These are phyloP conservation scores for Trichonephila clavata DNA, from an alignment of 1,140 invertebrate species.

Conservation along the genomic window DNA sequence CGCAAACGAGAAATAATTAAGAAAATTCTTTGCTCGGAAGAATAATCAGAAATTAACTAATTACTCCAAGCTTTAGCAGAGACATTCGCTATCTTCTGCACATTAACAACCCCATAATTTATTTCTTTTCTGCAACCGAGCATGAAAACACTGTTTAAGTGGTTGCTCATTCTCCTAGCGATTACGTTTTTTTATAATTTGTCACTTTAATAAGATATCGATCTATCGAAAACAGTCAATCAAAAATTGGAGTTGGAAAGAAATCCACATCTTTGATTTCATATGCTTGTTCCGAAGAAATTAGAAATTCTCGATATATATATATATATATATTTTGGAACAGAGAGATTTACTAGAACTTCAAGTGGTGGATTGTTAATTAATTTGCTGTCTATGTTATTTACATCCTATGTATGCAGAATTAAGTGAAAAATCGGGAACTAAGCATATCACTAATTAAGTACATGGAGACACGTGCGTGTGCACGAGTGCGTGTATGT, in stretches of 20 bases:
- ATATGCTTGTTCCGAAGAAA: not conserved
- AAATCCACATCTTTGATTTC: not conserved
- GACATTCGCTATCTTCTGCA: not conserved
- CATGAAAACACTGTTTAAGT: not conserved
- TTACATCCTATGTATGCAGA: too few relatives aligned
- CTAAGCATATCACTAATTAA: too few relatives aligned
- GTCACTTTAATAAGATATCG: not conserved
- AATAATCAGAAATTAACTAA: conserved; percentile 26
- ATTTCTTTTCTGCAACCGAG: not conserved
- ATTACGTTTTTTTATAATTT: conserved; percentile 11
- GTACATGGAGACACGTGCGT: too few relatives aligned
- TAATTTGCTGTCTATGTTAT: too few relatives aligned
- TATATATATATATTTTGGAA: too few relatives aligned
- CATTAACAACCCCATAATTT: not conserved
- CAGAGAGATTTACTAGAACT: too few relatives aligned
- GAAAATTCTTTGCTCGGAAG: not conserved
- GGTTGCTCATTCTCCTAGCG: not conserved
- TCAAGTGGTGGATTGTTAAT: too few relatives aligned
- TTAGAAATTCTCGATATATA: too few relatives aligned
- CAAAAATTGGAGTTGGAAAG: not conserved
- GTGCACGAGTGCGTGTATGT: too few relatives aligned
- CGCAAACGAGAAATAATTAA: conserved; percentile 30
- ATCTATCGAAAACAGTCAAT: conserved; percentile 23
- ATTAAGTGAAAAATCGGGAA: too few relatives aligned
- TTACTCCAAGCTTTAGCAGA: conserved; percentile 15